Percentiles rank a stretch among this genome's conserved stretches.
These are phyloP conservation scores for Hirtodrosophila histrioides DNA, from an alignment of 2,888 invertebrate genomes.

Conservation along the genomic window DNA sequence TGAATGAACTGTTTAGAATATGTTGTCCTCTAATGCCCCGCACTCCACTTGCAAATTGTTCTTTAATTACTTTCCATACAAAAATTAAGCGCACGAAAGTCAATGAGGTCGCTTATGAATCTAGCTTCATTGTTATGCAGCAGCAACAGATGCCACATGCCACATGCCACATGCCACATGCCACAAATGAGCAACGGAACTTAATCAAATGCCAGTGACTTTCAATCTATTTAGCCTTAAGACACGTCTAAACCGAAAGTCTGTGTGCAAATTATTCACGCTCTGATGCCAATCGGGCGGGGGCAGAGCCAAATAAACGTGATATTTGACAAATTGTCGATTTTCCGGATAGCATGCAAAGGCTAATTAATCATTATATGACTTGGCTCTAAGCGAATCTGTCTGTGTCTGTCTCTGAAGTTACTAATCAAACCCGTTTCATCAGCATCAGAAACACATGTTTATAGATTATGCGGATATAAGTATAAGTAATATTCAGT, in stretches of 20 bases:
- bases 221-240: constrained; percentile 9
- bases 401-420: constrained; percentile 54
- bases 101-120: constrained; percentile 41
- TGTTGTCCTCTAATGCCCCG: constrained; percentile 17
- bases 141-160: constrained; percentile 62
- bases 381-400: constrained; percentile 10
- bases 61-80: constrained; percentile 70
- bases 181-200: constrained; percentile 47
- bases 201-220: constrained; percentile 61
- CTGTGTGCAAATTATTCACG: constrained; percentile 50
- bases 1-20: constrained; percentile 62
- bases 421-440: constrained; percentile 43
- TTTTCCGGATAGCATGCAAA: constrained; percentile 30
- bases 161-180: constrained; percentile 19
- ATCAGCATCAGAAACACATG: background rate
- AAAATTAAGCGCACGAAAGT: constrained; percentile 32
- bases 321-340: constrained; percentile 50
- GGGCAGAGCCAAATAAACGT: constrained; percentile 33
- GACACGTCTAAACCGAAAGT: constrained; percentile 16
- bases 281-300: constrained; percentile 32
- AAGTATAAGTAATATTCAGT: too few species aligned
- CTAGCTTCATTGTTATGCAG: constrained; percentile 69
- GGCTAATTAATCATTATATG: constrained; percentile 64
- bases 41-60: constrained; percentile 56
- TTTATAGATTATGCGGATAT: too few species aligned